Conservation (phyloP, 2,888 invertebrate genomes). For the Phengaris arion region DNA sequence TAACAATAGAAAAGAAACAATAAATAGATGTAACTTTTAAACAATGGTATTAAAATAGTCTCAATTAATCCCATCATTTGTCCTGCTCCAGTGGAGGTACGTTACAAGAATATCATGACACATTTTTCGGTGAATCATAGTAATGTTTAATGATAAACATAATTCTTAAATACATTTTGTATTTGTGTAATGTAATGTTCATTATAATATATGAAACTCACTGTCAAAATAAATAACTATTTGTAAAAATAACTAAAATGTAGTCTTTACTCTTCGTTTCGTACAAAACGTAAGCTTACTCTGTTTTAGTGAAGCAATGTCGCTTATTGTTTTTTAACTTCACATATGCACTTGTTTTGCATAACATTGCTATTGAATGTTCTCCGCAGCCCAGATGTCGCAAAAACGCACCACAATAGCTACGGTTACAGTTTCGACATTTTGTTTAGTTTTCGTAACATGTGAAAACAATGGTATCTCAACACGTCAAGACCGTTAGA, state of each 20-base stretch:
- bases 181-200: background rate
- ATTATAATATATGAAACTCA: background rate
- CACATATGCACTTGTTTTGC: constrained; percentile 28
- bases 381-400: constrained; percentile 39
- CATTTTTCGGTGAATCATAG: background rate
- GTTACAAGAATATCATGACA: background rate
- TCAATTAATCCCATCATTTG: background rate
- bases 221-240: background rate
- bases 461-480: constrained; percentile 40
- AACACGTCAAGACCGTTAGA: constrained; percentile 15
- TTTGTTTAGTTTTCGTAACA: constrained; percentile 41
- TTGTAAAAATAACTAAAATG: background rate
- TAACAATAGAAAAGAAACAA: background rate
- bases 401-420: constrained; percentile 43
- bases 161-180: background rate
- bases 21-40: background rate
- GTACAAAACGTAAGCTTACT: background rate
- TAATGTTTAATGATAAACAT: background rate
- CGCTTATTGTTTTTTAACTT: constrained; percentile 8
- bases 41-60: background rate
- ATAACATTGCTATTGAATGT: constrained; percentile 36
- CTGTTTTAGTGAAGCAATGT: background rate
- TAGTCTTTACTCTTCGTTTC: background rate
- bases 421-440: constrained; percentile 42
- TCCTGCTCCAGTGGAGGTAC: background rate